Base-by-base conservation (phyloP, 2,113 vertebrate genomes). In the Myiozetetes cayanensis region DNA sequence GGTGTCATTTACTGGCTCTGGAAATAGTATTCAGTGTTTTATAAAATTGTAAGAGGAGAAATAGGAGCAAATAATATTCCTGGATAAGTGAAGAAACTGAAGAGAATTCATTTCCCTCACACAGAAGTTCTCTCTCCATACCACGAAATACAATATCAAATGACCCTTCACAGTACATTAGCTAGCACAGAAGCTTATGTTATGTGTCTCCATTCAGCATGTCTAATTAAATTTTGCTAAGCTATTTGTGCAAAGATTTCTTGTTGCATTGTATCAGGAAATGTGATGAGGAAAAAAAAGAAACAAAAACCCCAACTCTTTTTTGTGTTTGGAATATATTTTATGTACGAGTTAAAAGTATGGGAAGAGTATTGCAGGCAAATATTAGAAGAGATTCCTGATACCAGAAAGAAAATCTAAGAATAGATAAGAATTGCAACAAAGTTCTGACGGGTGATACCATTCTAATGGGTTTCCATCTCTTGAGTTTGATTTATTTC, bases 221-320 rank as follows among this genome's bases (percentile, higher is more conserved):
- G 63, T 83, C 79, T 80, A 73, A 93, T 95, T 94, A 95, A 68
- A 87, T 92, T 88, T 85, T 77, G n/a, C 67, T 55, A 77, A 76
- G 62, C 46, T 83, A 37, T 43, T 87, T 79, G 41, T 85, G 58
- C 24, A 31, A 76, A 74, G 23, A 53, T 62, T 87, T 82, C 50
- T 61, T 79, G 10, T 85, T 85, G n/a, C 31, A 28, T 49, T 76
- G 7, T 70, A 67, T 53, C 49, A 62, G 41, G 28, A 85, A 87
- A 66, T 67, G 22, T 58, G 67, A 83, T 70, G 79, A 77, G 56
- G 27, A 37, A 53, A 43, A 66, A 87, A 87, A 84, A 17, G 16
- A 23, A 24, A 10, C 21, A 16, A 41, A 62, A 41, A 41, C 3
- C 5, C 22, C 25, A 55, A 28, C 9, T 43, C 44, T 39, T 59